Conservation (phyloP, 64 coral and sea anemone species). For the Dendrophyllia cribrosa region DNA sequence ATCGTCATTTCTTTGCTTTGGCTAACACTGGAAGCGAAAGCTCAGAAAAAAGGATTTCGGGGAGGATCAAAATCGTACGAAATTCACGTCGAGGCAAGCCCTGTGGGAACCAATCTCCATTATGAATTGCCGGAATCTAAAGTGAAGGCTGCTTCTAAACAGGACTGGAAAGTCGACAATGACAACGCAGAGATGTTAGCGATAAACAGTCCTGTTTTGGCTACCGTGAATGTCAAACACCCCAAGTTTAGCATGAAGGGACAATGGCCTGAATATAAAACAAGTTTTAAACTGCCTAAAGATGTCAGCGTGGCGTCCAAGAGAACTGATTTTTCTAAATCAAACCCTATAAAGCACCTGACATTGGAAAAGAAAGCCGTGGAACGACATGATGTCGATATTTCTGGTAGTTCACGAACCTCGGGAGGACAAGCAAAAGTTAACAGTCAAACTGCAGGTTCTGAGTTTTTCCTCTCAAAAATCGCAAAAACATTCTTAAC, state of each 20-base stretch:
- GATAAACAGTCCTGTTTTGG: constrained; percentile 75
- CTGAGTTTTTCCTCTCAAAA: not conserved
- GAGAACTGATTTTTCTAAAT: constrained; percentile 57
- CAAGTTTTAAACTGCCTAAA: constrained; percentile 76
- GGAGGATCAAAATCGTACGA: constrained; percentile 84
- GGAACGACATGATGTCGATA: not conserved
- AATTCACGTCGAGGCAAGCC: constrained; percentile 83
- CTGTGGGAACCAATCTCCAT: constrained; percentile 83
- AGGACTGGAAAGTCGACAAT: constrained; percentile 92
- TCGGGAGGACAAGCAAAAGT: not conserved
- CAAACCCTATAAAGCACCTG: not conserved
- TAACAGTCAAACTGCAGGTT: not conserved
- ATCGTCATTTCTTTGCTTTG: not conserved
- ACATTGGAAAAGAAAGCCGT: not conserved
- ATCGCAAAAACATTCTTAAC: not conserved
- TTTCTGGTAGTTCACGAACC: not conserved
- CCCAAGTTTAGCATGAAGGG: constrained; percentile 96
- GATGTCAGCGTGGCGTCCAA: constrained; percentile 76
- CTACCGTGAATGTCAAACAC: constrained; percentile 65
- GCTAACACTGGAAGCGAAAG: not conserved
- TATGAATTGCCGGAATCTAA: constrained; percentile 88
- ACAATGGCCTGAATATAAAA: constrained; percentile 88
- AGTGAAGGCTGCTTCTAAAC: constrained; percentile 69
- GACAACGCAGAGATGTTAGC: constrained; percentile 90
- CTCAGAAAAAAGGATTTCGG: constrained; percentile 75